Evolutionary conservation across 2,113 vertebrate species (phyloP).

Genomic region (Neolamprologus sp.): DNA sequence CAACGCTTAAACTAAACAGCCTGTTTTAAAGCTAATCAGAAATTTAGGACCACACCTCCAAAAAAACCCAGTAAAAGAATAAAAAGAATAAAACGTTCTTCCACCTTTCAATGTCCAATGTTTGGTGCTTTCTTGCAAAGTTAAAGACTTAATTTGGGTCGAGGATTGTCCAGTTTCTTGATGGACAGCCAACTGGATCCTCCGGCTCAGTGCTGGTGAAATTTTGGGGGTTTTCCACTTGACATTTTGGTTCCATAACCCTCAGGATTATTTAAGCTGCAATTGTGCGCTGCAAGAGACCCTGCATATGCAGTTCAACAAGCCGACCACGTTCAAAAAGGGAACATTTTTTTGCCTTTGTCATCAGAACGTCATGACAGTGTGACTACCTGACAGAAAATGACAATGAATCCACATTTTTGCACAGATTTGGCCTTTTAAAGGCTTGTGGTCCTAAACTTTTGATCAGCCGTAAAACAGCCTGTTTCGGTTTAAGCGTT

Average conservation of each 20-base stretch:
- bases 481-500: neutral
- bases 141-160: neutral
- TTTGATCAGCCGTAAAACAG: neutral
- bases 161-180: neutral
- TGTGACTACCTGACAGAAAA: neutral
- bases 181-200: neutral
- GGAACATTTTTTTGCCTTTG: neutral
- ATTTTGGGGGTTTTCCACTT: neutral
- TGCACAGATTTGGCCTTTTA: neutral
- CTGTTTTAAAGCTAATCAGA: neutral
- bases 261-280: neutral
- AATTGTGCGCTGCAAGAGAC: rapidly evolving
- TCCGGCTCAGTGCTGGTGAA: rapidly evolving
- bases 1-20: neutral
- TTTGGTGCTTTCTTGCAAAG: neutral
- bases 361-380: neutral
- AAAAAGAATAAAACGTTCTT: neutral
- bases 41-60: neutral
- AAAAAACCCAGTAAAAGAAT: neutral
- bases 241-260: neutral
- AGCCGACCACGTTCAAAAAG: rapidly evolving
- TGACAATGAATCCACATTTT: neutral
- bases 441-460: neutral
- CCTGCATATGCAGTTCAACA: neutral
- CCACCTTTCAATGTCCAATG: neutral